phyloP scores from a whole-genome alignment of 92 coral and sea anemone species.

The Siderastrea siderea region DNA sequence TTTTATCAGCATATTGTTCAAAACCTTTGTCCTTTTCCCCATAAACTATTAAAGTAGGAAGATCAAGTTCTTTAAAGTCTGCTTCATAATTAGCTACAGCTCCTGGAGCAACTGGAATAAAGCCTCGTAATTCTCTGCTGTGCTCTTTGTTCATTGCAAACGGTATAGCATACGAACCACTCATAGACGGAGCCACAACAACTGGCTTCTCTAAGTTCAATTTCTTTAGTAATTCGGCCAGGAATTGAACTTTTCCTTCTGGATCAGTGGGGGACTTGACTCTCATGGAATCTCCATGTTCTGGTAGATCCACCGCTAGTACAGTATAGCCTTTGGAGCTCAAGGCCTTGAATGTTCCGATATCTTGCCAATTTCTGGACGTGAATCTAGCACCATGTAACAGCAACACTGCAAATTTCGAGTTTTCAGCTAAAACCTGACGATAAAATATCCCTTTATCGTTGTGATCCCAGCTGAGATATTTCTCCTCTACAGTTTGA shows the following conservation, averaged over 20 bases:
- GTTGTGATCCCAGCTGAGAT: slow-evolving; percentile 52
- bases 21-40: slow-evolving; percentile 80
- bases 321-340: slow-evolving; percentile 75
- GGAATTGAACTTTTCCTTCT: slow-evolving; percentile 60
- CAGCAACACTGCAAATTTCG: slow-evolving; percentile 58
- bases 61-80: slow-evolving; percentile 55
- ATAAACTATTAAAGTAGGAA: slow-evolving; percentile 80
- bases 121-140: slow-evolving; percentile 70
- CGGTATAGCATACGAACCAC: slow-evolving; percentile 90
- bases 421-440: slow-evolving; percentile 46
- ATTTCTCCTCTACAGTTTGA: slow-evolving; percentile 18
- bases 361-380: slow-evolving; percentile 81
- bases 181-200: slow-evolving; percentile 88
- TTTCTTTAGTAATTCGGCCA: slow-evolving; percentile 52
- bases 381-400: slow-evolving; percentile 85
- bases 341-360: slow-evolving; percentile 78
- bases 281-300: slow-evolving; percentile 68
- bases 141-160: slow-evolving; percentile 57
- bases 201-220: slow-evolving; percentile 65
- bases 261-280: slow-evolving; percentile 44
- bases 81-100: slow-evolving; percentile 65
- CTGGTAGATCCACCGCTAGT: slow-evolving; percentile 86
- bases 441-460: slow-evolving; percentile 81
- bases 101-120: slow-evolving; percentile 84
- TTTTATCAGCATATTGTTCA: slow-evolving; percentile 56